Base-by-base conservation (phyloP, 2,888 invertebrate genomes). In the Platypus cylindrus region DNA sequence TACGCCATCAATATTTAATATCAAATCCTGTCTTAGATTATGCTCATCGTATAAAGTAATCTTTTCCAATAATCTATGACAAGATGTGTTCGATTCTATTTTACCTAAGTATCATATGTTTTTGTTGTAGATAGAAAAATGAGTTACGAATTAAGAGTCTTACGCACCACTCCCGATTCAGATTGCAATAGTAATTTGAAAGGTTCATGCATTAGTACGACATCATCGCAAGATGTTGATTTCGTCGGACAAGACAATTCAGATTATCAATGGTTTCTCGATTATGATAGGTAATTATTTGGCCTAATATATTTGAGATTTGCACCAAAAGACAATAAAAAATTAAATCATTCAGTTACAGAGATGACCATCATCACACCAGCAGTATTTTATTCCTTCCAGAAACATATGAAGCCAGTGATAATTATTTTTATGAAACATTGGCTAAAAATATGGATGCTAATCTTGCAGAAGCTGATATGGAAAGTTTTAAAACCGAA, bases 381-480 rank as follows among this genome's bases (percentile, higher is more conserved):
- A 73, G 76, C 45, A 84, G 85, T 59, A 80, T 86, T 38, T 66
- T 86, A 43, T 84, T 84, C 33, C 69, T 85, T 49, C 82, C 83
- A 37, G 80, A 80, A 49, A 81, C 82, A 3, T 84, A 85, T 59
- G 79, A 80, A 55, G 78, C 78, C 1, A 54, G 54, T 25, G 68
- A 69, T 45, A 53, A 70, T 44, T 81, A 83, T 53, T n/a, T n/a
- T n/a, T 86, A 89, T 61, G 86, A 89, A 62, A 84, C 84, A 56
- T 66, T 89, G 54, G 78, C 87, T 23, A 73, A 84, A 58, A 86
- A 89, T 60, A 71, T 90, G 64, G 90, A 91, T 64, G 89, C 87
- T 42, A 90, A 90, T 63, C 71, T 91, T 53, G 91, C 91, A 25
- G 87, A 91, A 64, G 87, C 89, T 37, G 91, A 91, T 63, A 91